Evolutionary conservation across 2,797 vertebrate genomes (phyloP).

Genomic region (Esox lucius): DNA sequence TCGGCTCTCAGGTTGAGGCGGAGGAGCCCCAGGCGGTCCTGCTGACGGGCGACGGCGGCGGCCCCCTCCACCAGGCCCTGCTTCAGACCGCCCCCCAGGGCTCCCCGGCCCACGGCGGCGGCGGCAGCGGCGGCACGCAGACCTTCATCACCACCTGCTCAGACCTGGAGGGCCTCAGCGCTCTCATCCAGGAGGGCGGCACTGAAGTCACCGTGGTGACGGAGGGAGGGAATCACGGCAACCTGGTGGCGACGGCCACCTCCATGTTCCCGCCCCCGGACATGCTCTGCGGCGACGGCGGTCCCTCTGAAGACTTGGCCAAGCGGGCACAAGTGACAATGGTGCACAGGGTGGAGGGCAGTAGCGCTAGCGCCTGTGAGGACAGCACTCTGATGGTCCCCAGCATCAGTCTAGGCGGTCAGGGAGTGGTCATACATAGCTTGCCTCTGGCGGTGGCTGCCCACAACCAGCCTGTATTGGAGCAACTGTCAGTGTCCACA

Average conservation of each 20-base stretch:
- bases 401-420: conserved; percentile 61
- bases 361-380: conserved; percentile 43
- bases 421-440: conserved; percentile 71
- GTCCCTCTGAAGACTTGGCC: conserved; percentile 58
- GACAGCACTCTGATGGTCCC: conserved; percentile 60
- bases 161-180: conserved; percentile 90
- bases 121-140: conserved; percentile 56
- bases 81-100: conserved; percentile 72
- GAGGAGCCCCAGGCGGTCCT: conserved; percentile 79
- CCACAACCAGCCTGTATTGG: conserved; percentile 48
- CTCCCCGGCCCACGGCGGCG: conserved; percentile 24
- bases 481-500: conserved; percentile 67
- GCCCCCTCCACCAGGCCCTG: conserved; percentile 77
- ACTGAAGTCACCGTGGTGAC: conserved; percentile 91
- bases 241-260: conserved; percentile 44
- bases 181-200: conserved; percentile 89
- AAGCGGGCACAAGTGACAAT: conserved; percentile 57
- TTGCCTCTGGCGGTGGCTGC: conserved; percentile 69
- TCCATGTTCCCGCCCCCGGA: conserved; percentile 44
- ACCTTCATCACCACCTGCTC: conserved; percentile 88
- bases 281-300: conserved; percentile 54
- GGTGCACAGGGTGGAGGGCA: conserved; percentile 1
- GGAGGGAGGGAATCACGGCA: conserved; percentile 50
- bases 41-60: conserved; percentile 67
- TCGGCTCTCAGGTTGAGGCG: conserved; percentile 43